Evolutionary conservation across 2,888 invertebrate genomes (phyloP), one percentile per base, ranked within the genome.

Genomic region (Mongoloraphidia duomilia): DNA sequence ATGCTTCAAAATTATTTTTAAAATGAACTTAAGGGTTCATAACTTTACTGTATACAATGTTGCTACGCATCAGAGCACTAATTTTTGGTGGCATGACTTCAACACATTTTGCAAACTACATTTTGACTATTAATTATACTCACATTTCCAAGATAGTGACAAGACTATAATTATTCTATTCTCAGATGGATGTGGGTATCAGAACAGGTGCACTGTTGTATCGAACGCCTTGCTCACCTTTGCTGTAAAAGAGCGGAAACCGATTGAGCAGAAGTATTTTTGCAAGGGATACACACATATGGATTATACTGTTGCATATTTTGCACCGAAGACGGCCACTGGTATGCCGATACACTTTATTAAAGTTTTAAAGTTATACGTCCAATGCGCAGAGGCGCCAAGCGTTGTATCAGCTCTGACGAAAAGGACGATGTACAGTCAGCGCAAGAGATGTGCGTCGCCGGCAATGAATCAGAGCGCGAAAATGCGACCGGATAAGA

Each of bases 141-240:
- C 46, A 39, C 4, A 52, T 36, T 50, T 43, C 44, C 8, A 37
- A 8, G 3, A 39, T 26, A 40, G 40, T 10, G 17, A 17, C 17
- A 17, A 17, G 17, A 17, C 17, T 17, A n/a, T n/a, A n/a, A 17
- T 17, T 17, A 17, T 17, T 17, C 4, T 17, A 17, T 17, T 3
- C 17, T 17, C 50, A 9, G 57, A 57, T 50, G 55, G 56, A 0
- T 58, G 58, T 43, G 49, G 51, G 1, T 51, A 52, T 37, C 57
- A 58, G 49, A 58, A 58, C 46, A 17, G 54, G 14, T 56, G 56
- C 42, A 39, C 33, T 9, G 38, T 51, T 14, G 10, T 56, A 41
- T 38, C 54, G 9, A 58, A 58, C 45, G 57, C 54, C 11, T 45
- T 57, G 6, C 42, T 53, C 11, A 14, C 12, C 5, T 41, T 41